These are phyloP conservation scores for Bubo bubo DNA, from an alignment of 2,113 vertebrate species.

Conservation along the genomic window DNA sequence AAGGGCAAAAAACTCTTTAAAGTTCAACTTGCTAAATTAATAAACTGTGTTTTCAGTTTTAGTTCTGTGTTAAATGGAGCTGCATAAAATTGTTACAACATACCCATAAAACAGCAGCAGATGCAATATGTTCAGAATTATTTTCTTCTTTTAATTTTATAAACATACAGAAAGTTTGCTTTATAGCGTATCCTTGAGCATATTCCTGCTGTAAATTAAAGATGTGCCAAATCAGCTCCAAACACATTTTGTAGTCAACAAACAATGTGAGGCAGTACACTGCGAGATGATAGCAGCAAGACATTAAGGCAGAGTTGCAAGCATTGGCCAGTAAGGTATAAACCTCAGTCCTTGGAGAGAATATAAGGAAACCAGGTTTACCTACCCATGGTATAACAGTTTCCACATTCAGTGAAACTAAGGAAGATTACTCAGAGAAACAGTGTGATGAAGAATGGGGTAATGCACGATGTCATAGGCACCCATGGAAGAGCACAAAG, in stretches of 20 bases:
- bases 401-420: not conserved
- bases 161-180: not conserved
- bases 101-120: slow-evolving; percentile 30
- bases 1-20: not conserved
- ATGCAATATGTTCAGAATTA: not conserved
- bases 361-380: not conserved
- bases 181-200: not conserved
- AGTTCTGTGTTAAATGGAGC: slow-evolving; percentile 11
- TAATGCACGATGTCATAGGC: rapidly evolving
- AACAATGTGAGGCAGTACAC: not conserved
- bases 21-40: slow-evolving; percentile 22
- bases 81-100: slow-evolving; percentile 20
- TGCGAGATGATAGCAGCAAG: not conserved
- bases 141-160: slow-evolving; percentile 40
- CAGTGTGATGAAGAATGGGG: not conserved
- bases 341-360: not conserved
- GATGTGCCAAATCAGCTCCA: not conserved
- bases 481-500: not conserved
- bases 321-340: not conserved
- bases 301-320: not conserved
- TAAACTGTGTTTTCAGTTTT: not conserved
- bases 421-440: not conserved
- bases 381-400: not conserved
- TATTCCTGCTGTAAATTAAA: slow-evolving; percentile 2
- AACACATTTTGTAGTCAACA: not conserved